A percentile compares a stretch with the other conserved stretches of the same genome.
These are phyloP conservation scores for Agapetus fuscipes DNA, from an alignment of 2,888 invertebrate genomes.

Conservation along the genomic window DNA sequence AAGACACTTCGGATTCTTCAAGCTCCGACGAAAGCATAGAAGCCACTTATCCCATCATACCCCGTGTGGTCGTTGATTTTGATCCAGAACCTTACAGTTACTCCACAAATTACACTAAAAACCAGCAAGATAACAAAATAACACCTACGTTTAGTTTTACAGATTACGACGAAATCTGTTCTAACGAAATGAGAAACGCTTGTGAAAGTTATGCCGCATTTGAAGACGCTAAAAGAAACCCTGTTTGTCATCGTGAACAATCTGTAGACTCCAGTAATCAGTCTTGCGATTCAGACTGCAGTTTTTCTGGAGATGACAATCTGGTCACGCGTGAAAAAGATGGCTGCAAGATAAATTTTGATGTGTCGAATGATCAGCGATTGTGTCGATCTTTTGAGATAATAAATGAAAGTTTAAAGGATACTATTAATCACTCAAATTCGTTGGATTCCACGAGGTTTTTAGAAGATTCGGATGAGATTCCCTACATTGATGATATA, in stretches of 20 bases:
- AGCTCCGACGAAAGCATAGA: conserved; percentile 11
- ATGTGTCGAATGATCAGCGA: conserved; percentile 24
- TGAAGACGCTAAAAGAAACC: conserved; percentile 1
- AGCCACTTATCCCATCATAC: background rate
- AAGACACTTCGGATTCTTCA: conserved; percentile 24
- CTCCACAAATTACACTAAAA: background rate
- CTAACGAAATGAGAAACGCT: conserved; percentile 9
- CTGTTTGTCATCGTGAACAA: conserved; percentile 13
- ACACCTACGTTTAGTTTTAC: conserved; percentile 12
- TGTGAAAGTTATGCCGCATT: conserved; percentile 5
- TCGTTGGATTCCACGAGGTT: conserved; percentile 4
- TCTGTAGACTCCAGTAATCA: conserved; percentile 19
- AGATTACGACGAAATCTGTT: conserved; percentile 7
- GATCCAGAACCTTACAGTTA: background rate
- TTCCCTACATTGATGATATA: conserved; percentile 42
- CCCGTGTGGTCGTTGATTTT: background rate
- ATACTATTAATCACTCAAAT: conserved; percentile 4
- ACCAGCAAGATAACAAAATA: background rate
- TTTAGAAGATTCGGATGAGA: conserved; percentile 24
- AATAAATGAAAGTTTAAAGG: conserved; percentile 4
- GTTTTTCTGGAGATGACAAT: conserved; percentile 11
- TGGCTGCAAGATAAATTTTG: conserved; percentile 9
- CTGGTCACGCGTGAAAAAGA: conserved; percentile 1
- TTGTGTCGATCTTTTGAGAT: conserved; percentile 6
- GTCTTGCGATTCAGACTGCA: conserved; percentile 19